Base-by-base conservation (phyloP, 2,888 invertebrate species). In the Andrena dorsata region DNA sequence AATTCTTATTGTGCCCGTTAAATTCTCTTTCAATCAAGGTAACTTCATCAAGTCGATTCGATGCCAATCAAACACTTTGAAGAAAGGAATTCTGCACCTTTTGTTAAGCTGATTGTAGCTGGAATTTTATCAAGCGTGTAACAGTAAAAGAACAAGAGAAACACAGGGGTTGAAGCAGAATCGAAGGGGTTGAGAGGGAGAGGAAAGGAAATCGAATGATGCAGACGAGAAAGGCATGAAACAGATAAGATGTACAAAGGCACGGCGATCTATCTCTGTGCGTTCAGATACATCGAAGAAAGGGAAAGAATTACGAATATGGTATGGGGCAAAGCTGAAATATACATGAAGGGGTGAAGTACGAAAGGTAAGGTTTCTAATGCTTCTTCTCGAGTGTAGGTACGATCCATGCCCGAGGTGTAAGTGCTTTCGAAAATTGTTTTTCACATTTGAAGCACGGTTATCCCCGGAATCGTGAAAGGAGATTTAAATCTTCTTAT, bases 161-260 rank as follows among this genome's bases (percentile, higher is more conserved):
- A 35, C 20, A 35, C n/a, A 5, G 13, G 49, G 7, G 16, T 20
- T 74, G 53, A 53, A 32, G 63, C 61, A 61, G 41, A 56, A 75
- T 56, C 63, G 51, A 35, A 53, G 13, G 32, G 2, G 16, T n/a
- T 2, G 1, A 8, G 30, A n/a, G n/a, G 35, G 26, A 41, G 51
- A 51, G 60, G 66, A 41, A 74, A 66, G 66, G 23, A 75, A 77
- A 74, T 77, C 60, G 60, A 74, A 77, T 77, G 66, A 77, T 49
- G 60, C 49, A 16, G 41, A 49, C 53, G 47, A n/a, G 47, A 63
- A 64, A 69, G 76, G 47, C 16, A 61, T 16, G 61, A 75, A 78
- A 63, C 47, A 49, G 76, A 78, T 76, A 77, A 66, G 65, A 51
- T 35, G 65, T 66, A 65, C 64, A 66, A 74, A 73, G 77, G 58